A percentile compares a stretch with the other conserved stretches of the same genome.
phyloP scores from a whole-genome alignment of 2,797 vertebrate species.

The Echiichthys vipera region DNA sequence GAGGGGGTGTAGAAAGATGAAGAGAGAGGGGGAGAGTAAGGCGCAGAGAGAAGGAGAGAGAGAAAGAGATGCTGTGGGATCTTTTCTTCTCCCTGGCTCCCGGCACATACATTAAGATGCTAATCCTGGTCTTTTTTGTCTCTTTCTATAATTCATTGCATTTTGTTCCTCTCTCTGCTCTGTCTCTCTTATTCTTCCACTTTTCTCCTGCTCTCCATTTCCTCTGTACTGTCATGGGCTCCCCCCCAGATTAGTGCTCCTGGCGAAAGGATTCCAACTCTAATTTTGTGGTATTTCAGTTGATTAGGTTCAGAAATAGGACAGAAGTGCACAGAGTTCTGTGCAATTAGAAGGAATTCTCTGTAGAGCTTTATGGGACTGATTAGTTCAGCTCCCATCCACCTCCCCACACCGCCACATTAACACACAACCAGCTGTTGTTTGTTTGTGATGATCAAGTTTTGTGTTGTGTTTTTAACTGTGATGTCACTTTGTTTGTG shows the following conservation, averaged over 20 bases:
- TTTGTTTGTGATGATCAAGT: constrained; percentile 74
- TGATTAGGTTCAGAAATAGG: constrained; percentile 81
- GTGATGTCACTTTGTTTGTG: constrained; percentile 58
- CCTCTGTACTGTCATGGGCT: constrained; percentile 67
- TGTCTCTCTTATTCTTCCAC: constrained; percentile 61
- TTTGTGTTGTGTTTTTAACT: constrained; percentile 70
- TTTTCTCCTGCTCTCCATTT: constrained; percentile 62
- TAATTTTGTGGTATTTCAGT: constrained; percentile 81
- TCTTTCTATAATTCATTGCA: constrained; percentile 82
- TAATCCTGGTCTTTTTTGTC: constrained; percentile 83
- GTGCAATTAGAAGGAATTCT: constrained; percentile 78
- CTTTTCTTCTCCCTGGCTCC: constrained; percentile 78
- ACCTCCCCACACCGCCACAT: constrained; percentile 59
- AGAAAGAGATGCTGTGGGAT: constrained; percentile 75
- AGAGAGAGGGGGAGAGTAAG: constrained; percentile 39
- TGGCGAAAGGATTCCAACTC: constrained; percentile 78
- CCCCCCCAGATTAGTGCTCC: constrained; percentile 75
- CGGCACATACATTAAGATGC: constrained; percentile 82
- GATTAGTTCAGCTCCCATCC: constrained; percentile 74
- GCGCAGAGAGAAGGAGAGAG: constrained; percentile 38
- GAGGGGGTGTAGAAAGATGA: constrained; percentile 48
- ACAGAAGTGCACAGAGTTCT: constrained; percentile 76
- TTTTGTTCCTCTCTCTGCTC: constrained; percentile 75
- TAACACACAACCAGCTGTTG: constrained; percentile 80
- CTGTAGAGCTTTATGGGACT: constrained; percentile 70